Evolutionary conservation across 30 jellyfish, hydroid and myxozoan species (phyloP).

Genomic region (Hydractinia symbiolongicarpus): DNA sequence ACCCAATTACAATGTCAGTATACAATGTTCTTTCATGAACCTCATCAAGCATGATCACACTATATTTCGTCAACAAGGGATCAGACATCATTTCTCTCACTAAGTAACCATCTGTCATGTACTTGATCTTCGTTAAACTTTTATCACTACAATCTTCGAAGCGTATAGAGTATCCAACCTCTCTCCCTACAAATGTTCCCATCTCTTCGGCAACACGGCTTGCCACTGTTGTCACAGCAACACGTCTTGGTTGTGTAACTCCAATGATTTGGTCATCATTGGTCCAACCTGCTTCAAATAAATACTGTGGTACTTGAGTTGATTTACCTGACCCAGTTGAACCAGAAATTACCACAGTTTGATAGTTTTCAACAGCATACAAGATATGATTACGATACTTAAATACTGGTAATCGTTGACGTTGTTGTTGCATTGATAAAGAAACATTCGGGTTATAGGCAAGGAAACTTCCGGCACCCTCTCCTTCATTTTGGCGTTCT

Average conservation of each 20-base stretch:
- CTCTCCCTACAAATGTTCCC: conserved; percentile 81
- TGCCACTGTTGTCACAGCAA: conserved; percentile 94
- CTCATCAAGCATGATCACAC: conserved; percentile 83
- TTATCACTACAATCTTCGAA: conserved; percentile 86
- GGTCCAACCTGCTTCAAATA: conserved; percentile 97
- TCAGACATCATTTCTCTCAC: conserved; percentile 98
- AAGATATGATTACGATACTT: conserved; percentile 77
- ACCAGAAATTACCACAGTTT: conserved; percentile 89
- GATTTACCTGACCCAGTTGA: conserved; percentile 99
- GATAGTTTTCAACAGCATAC: conserved; percentile 77
- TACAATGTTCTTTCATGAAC: conserved; percentile 89
- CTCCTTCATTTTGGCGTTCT: conserved; percentile 69
- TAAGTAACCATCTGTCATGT: conserved; percentile 92
- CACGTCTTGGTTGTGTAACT: conserved; percentile 95
- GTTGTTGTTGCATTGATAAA: conserved; percentile 83
- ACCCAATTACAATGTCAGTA: conserved; percentile 86
- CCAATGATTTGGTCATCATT: conserved; percentile 60
- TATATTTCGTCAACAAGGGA: conserved; percentile 83
- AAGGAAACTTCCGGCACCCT: conserved; percentile 91
- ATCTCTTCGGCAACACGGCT: conserved; percentile 95
- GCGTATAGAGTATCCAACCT: conserved; percentile 86
- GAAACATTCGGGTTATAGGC: conserved; percentile 73
- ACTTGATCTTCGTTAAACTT: conserved; percentile 68
- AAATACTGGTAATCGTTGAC: conserved; percentile 90
- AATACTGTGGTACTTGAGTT: conserved; percentile 83